Evolutionary conservation across 64 coral and sea anemone species (phyloP).

Genomic region (Platygyra sinensis): DNA sequence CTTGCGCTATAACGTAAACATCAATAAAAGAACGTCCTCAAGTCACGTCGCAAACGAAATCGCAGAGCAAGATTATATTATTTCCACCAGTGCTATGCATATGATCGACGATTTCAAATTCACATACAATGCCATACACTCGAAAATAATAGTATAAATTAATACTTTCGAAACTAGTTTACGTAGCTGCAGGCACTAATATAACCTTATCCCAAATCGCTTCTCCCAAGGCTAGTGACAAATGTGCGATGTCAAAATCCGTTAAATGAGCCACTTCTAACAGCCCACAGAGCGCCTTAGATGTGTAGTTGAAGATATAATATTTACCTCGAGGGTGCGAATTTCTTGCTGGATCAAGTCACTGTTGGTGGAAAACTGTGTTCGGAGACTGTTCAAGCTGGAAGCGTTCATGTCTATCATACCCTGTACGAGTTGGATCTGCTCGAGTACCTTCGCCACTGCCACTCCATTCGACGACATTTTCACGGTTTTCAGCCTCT

Average conservation of each 20-base stretch:
- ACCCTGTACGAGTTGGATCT: conserved; percentile 82
- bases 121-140: not conserved
- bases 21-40: not conserved
- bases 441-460: conserved; percentile 51
- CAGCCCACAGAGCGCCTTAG: not conserved
- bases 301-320: not conserved
- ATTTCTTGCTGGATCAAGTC: conserved; percentile 99
- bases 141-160: not conserved
- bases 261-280: not conserved
- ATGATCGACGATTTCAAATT: not conserved
- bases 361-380: conserved; percentile 81
- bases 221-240: not conserved
- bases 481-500: conserved; percentile 25
- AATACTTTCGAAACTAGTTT: conserved; percentile 12
- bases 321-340: conserved; percentile 86
- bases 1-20: conserved; percentile 19
- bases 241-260: not conserved
- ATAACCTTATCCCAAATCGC: not conserved
- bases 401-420: conserved; percentile 98
- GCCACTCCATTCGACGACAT: conserved; percentile 37
- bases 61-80: not conserved
- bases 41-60: conserved; percentile 14
- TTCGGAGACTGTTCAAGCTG: conserved; percentile 88
- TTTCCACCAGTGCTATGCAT: not conserved
- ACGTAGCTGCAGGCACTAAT: not conserved